Base-by-base conservation (phyloP, 2,888 invertebrate genomes). In the Amphipyra berbera region DNA sequence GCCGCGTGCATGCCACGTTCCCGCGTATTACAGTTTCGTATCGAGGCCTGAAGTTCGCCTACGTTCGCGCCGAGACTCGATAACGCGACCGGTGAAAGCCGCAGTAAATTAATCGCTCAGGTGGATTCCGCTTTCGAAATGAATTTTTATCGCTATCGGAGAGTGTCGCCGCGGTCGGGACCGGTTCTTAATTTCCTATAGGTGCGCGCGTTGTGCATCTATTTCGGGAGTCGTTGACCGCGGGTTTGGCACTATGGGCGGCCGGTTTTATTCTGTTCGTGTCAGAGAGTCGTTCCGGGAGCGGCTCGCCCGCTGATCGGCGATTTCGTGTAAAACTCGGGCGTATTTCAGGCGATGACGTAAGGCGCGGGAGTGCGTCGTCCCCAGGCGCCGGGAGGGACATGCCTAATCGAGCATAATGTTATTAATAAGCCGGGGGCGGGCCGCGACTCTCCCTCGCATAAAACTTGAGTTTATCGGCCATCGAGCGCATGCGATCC, bases 191-290 rank as follows among this genome's bases (percentile, higher is more conserved):
- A 85, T 86, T 85, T 89, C 88, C 82, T 90, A 88, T 90, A 89
- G 92, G 90, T 89, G 92, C 85, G 88, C 86, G 85, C 86, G 86
- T 83, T 86, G 88, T 88, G 92, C 92, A 88, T 91, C 93, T 93
- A 93, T 93, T 94, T 94, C 91, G 94, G 93, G 93, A 93, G 94
- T 94, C 94, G 93, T 89, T 92, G 94, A 94, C 94, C 94, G 93
- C 90, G 85, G 84, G 88, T 86, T 89, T 88, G 91, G 91, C 91
- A 88, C 86, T 83, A 84, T 68, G 73, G 68, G 61, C 83, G 83
- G 85, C 87, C 86, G 88, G 85, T 85, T 88, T 76, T 85, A 84
- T 86, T 85, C 85, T 82, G 86, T 85, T 74, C 82, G 84, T 81
- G 83, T 65, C 65, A 61, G 70, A 67, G 62, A 72, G 73, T 82